Conservation (phyloP, 2,888 invertebrate species). For the Amphimallon solstitiale region DNA sequence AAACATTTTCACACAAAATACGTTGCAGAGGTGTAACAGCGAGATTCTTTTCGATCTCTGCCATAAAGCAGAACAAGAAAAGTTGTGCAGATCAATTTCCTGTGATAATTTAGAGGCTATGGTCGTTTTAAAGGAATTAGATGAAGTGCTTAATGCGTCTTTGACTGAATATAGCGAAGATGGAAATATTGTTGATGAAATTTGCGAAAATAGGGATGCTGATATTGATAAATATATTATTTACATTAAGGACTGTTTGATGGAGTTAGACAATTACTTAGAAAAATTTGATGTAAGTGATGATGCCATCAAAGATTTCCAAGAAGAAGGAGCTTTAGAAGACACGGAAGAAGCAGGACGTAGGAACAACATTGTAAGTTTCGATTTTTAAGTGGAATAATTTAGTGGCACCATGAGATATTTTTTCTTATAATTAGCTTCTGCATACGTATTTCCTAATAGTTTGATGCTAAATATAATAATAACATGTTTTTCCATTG, state of each 20-base stretch:
- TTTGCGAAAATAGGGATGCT: slow-evolving; percentile 65
- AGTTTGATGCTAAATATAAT: too few species aligned
- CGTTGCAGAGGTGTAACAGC: slow-evolving; percentile 31
- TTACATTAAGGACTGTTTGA: slow-evolving; percentile 65
- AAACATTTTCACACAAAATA: background rate
- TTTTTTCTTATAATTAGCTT: too few species aligned
- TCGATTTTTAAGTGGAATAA: background rate
- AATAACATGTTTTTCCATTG: too few species aligned
- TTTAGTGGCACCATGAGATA: too few species aligned
- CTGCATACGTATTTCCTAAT: too few species aligned
- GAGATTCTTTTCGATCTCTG: slow-evolving; percentile 38
- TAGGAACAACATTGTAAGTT: background rate
- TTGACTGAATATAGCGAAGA: slow-evolving; percentile 63
- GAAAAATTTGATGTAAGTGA: slow-evolving; percentile 60
- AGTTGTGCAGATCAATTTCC: slow-evolving; percentile 28
- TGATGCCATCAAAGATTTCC: slow-evolving; percentile 15
- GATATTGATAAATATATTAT: slow-evolving; percentile 51
- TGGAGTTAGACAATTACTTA: slow-evolving; percentile 67
- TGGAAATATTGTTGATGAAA: slow-evolving; percentile 58
- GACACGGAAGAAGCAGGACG: slow-evolving; percentile 19
- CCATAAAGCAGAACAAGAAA: slow-evolving; percentile 3
- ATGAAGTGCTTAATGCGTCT: slow-evolving; percentile 69
- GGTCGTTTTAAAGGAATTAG: slow-evolving; percentile 69
- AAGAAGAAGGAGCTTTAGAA: slow-evolving; percentile 1
- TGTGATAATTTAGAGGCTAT: slow-evolving; percentile 59